Percentiles rank a stretch among this genome's conserved stretches.
phyloP scores from a whole-genome alignment of 2,888 invertebrate genomes.

The Anthoptus insignis region DNA sequence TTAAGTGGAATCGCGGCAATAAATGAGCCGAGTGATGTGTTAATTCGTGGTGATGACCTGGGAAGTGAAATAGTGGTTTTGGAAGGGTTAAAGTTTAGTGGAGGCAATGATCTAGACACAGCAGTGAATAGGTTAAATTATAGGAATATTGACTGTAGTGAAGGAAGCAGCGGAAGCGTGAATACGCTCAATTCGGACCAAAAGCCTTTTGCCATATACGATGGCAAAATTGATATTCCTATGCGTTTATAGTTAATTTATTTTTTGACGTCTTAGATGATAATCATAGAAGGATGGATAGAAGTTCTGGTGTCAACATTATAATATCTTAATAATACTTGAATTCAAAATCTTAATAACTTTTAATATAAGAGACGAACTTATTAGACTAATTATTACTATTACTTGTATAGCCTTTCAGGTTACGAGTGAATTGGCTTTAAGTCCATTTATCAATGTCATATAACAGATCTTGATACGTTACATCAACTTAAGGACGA shows the following conservation, averaged over 20 bases:
- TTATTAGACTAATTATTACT: too few species aligned
- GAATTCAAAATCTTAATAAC: too few species aligned
- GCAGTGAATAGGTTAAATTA: not conserved
- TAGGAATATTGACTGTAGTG: not conserved
- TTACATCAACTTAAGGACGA: too few species aligned
- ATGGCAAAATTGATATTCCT: constrained; percentile 65
- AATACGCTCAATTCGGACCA: constrained; percentile 40
- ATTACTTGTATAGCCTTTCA: too few species aligned
- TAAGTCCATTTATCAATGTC: too few species aligned
- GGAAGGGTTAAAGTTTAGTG: not conserved
- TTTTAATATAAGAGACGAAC: too few species aligned
- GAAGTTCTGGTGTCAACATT: not conserved
- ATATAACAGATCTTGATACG: too few species aligned
- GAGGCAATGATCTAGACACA: not conserved
- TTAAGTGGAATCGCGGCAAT: not conserved
- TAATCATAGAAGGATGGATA: constrained; percentile 1
- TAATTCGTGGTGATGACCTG: not conserved
- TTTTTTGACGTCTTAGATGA: constrained; percentile 22
- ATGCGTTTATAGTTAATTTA: constrained; percentile 57
- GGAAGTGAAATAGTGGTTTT: not conserved
- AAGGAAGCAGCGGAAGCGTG: not conserved
- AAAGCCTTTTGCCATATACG: constrained; percentile 60
- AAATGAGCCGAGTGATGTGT: constrained; percentile 21
- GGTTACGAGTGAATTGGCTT: too few species aligned
- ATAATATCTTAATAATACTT: too few species aligned